A percentile compares a stretch with the other conserved stretches of the same genome.
Conservation (phyloP, 2,113 vertebrate genomes). For the Dromaius novaehollandiae region DNA sequence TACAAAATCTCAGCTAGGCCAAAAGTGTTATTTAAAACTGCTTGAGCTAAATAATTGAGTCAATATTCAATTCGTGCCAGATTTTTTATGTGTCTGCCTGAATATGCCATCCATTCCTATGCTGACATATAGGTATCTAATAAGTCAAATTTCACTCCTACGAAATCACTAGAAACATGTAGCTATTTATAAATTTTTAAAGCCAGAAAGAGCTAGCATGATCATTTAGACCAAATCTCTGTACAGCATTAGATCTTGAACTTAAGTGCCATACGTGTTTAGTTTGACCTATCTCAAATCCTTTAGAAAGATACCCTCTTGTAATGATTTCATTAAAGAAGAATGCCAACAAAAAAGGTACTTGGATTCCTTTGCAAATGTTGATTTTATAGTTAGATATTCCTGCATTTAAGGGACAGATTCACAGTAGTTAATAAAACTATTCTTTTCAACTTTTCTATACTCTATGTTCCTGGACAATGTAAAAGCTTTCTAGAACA, state of each 20-base stretch:
- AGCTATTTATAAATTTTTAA: slow-evolving; percentile 1
- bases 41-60: not conserved
- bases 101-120: not conserved
- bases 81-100: not conserved
- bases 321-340: not conserved
- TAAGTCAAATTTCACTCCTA: not conserved
- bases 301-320: not conserved
- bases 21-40: not conserved
- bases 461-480: fast-evolving
- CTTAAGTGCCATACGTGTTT: not conserved
- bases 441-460: not conserved
- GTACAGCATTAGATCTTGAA: not conserved
- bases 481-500: not conserved
- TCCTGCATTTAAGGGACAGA: not conserved
- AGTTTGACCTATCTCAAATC: not conserved
- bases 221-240: not conserved
- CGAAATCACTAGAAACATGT: slow-evolving; percentile 5
- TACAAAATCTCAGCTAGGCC: not conserved
- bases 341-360: not conserved
- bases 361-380: not conserved
- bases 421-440: not conserved
- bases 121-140: not conserved
- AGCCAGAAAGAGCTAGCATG: not conserved
- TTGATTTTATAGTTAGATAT: not conserved
- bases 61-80: not conserved